Evolutionary conservation across 1,140 invertebrate genomes (phyloP).

Genomic region (Arion vulgaris): DNA sequence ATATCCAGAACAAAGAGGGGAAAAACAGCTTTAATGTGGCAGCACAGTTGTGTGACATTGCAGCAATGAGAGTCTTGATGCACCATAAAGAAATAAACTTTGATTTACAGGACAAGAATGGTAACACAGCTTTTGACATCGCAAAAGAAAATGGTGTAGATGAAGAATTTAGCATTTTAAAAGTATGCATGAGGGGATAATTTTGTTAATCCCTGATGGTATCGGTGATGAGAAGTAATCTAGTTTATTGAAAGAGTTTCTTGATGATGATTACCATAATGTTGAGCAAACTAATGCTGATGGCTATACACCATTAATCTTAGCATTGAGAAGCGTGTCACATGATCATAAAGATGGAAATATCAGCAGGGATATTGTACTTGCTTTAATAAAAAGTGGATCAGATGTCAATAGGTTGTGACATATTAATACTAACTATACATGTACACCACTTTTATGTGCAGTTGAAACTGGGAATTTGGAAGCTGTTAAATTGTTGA

Average conservation of each 20-base stretch:
- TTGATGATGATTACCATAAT: background rate
- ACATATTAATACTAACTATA: too few relatives aligned
- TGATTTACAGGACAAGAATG: constrained; percentile 3
- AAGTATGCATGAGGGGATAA: background rate
- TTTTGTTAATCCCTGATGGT: background rate
- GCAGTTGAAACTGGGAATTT: background rate
- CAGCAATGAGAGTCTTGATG: constrained; percentile 4
- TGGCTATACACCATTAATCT: constrained; percentile 2
- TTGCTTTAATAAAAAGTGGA: background rate
- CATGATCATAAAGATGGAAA: background rate
- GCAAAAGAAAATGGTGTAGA: background rate
- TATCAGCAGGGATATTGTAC: background rate
- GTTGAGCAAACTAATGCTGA: background rate
- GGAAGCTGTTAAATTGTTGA: background rate
- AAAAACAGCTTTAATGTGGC: background rate
- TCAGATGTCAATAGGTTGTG: background rate
- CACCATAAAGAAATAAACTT: constrained; percentile 3
- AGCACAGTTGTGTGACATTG: background rate
- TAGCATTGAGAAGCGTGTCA: background rate
- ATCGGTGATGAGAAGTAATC: background rate
- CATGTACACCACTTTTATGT: background rate
- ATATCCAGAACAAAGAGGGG: constrained; percentile 3
- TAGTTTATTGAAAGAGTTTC: background rate
- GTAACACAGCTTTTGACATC: background rate
- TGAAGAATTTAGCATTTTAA: background rate